Evolutionary conservation across 2,797 vertebrate species (phyloP), one percentile per base, ranked within the genome.

Genomic region (Molothrus aeneus): DNA sequence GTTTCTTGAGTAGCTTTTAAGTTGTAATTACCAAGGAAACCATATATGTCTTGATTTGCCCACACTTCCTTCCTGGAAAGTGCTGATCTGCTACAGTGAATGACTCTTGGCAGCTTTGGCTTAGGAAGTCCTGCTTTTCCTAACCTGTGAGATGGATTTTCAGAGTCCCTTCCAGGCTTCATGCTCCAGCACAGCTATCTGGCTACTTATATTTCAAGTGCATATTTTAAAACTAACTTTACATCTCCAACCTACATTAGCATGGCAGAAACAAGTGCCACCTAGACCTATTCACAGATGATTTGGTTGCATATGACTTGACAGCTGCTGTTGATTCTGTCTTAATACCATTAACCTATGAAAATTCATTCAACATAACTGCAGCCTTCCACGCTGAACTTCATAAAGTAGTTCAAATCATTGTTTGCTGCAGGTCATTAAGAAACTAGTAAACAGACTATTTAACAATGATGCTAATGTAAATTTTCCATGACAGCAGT

Each of bases 401-500:
- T 93, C 79, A 88, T 86, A 65, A 80, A 95, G 88, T 45, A 93
- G 73, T 94, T 97, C 81, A 95, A 92, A 94, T 89, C 81, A 96
- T 89, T 97, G 84, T 97, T 97, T 97, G 91, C 89, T 92, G 80
- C 85, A 96, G 95, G 88, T 95, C 94, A 97, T 95, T 97, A 96
- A 92, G 88, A 96, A 97, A 95, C 70, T 91, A 96, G 90, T 92
- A 95, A 97, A 96, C 85, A 95, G 88, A 92, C 80, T 93, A 89
- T 96, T 95, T 96, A 90, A 90, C 94, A 82, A 86, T 93, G 96
- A 94, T 94, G 90, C 40, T 92, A 96, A 97, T 96, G 95, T 94
- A 96, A 97, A 95, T 97, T 96, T 95, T 97, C 89, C 85, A 94
- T 96, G 94, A 97, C 80, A 95, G 96, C 95, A 97, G 83, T 94